These are phyloP conservation scores for Drosophila limbata DNA, from an alignment of 2,888 invertebrate genomes.

Conservation along the genomic window DNA sequence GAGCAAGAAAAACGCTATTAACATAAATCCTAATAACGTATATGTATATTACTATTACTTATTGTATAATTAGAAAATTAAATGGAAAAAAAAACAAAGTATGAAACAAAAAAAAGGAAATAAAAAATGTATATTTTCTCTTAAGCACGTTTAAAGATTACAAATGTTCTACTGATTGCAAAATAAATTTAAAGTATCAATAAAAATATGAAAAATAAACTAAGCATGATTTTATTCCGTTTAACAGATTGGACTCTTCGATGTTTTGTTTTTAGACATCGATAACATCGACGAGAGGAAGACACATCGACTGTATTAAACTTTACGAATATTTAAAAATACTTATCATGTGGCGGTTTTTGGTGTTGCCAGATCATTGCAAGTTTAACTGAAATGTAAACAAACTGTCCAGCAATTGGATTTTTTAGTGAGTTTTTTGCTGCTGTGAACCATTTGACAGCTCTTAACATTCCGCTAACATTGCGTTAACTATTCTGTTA, in stretches of 20 bases:
- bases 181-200: constrained; percentile 69
- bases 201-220: constrained; percentile 54
- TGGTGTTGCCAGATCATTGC: background rate
- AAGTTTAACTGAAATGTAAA: background rate
- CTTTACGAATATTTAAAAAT: no score
- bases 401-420: background rate
- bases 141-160: constrained; percentile 77
- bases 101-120: constrained; percentile 19
- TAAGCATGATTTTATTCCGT: background rate
- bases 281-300: no score
- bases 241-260: no score
- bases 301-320: no score
- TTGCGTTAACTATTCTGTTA: constrained; percentile 25
- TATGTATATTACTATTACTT: constrained; percentile 75
- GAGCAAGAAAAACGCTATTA: constrained; percentile 68
- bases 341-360: background rate
- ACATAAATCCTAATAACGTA: constrained; percentile 68
- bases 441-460: background rate
- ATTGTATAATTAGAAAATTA: constrained; percentile 76
- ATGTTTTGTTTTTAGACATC: no score
- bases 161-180: constrained; percentile 79
- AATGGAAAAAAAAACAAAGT: constrained; percentile 50
- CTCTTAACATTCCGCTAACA: constrained; percentile 13
- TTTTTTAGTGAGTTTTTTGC: constrained; percentile 31
- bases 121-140: constrained; percentile 77